Evolutionary conservation across 2,888 invertebrate genomes (phyloP), one percentile per base, ranked within the genome.

Genomic region (Thymelicus lineola): DNA sequence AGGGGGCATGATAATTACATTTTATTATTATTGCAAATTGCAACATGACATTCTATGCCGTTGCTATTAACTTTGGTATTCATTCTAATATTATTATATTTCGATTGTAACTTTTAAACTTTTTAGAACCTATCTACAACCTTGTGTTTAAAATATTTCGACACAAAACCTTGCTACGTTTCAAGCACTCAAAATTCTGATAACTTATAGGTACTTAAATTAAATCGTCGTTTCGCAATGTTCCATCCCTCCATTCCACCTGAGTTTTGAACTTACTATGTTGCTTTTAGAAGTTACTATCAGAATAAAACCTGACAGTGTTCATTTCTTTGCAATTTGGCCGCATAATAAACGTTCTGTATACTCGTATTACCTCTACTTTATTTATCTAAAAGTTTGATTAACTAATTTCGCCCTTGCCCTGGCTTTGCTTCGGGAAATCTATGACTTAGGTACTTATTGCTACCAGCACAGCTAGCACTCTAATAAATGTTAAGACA

Each of bases 111-210:
- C 36, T 36, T 57, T 36, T n/a, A 57, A 57, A 36, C n/a, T 57
- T 36, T 57, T 53, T 28, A 53, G 53, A 20, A 53, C 20, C 53
- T 53, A 53, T 53, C 53, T 53, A 53, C 10, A 36, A 14, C 57
- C 57, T 57, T 57, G 57, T 14, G 36, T 57, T 57, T 36, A 36
- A 57, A 57, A 57, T 36, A 36, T 57, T 36, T 57, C 36, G 36
- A 57, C 28, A 57, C 36, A 14, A n/a, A 10, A 57, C 57, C 57
- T 57, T 57, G 57, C 36, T 14, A 1, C 57, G 53, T 20, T 53
- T 10, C 20, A 53, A n/a, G 57, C 57, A 57, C 57, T 57, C 35
- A 36, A n/a, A 36, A 57, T 57, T 6, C 53, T 20, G 10, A 53
- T 53, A 53, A 10, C 10, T n/a, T n/a, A n/a, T n/a, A n/a, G n/a